Percentiles rank a stretch among this genome's conserved stretches.
Evolutionary conservation across 2,113 vertebrate species (phyloP).

Genomic region (Melospiza georgiana): DNA sequence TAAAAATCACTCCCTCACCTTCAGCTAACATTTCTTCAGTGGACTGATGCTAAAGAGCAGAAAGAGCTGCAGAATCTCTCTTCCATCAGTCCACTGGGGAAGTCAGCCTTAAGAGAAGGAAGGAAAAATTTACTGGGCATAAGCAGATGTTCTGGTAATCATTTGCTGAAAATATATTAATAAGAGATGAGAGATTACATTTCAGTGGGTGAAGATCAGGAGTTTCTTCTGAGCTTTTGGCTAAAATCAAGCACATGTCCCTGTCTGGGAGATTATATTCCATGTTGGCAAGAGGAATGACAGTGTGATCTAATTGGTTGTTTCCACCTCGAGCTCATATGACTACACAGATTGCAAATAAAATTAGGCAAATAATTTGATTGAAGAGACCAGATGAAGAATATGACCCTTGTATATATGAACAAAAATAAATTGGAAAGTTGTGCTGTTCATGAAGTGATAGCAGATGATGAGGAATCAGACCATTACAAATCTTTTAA

Average conservation of each 20-base stretch:
- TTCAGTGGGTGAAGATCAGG: constrained; percentile 24
- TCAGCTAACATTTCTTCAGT: background rate
- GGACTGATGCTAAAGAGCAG: background rate
- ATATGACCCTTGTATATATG: background rate
- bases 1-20: background rate
- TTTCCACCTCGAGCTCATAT: constrained; percentile 2
- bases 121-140: constrained; percentile 36
- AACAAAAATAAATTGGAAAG: background rate
- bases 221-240: constrained; percentile 10
- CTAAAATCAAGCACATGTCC: background rate
- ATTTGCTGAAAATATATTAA: constrained; percentile 39
- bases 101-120: constrained; percentile 11
- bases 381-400: constrained; percentile 28
- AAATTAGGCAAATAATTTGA: background rate
- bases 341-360: constrained; percentile 14
- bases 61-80: background rate
- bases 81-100: constrained; percentile 19
- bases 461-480: constrained; percentile 27
- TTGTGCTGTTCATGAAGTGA: background rate
- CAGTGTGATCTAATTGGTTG: constrained; percentile 12
- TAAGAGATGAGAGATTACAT: constrained; percentile 51
- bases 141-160: constrained; percentile 48
- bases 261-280: background rate
- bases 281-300: background rate
- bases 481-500: background rate